Base-by-base conservation (phyloP, 2,797 vertebrate genomes). In the Macropodus opercularis region DNA sequence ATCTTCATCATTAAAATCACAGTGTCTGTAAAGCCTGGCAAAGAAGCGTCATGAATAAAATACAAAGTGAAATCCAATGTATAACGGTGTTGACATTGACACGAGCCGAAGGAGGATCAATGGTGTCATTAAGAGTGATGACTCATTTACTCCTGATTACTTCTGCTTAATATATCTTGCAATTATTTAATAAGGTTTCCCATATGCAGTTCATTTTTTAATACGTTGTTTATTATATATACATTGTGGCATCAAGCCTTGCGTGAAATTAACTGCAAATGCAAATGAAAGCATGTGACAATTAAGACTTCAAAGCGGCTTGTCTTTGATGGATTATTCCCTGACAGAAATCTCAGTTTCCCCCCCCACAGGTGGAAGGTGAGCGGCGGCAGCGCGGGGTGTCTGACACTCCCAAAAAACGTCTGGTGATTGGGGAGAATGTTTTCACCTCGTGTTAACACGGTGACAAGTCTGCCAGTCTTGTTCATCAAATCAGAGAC, bases 21-120 rank as follows among this genome's bases (percentile, higher is more conserved):
- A 2, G 57, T 2, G 3, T 34, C 49, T 73, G 52, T 66, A 52
- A 66, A 51, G 63, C 48, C 63, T 58, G 51, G 57, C 29, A 26
- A 65, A 50, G 62, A 46, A 32, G 29, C 36, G 8, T 58, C 75
- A 69, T 77, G 58, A 79, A 83, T 76, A 65, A 79, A 77, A 75
- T 53, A 62, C 64, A 62, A 67, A 73, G 63, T 57, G 48, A 69
- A 79, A 76, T 55, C 61, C 31, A 8, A 66, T 61, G 39, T 22
- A 23, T 53, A 56, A 75, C 77, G 36, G 1, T 43, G 56, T 21
- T 71, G 71, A 81, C 70, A 67, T 34, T 69, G 67, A 84, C 48
- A 52, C 1, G 4, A 65, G 58, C 69, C 57, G 50, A 76, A 55
- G 52, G 75, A 49, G 44, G 44, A 70, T 69, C 47, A 57, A 47